Percentiles rank a stretch among this genome's conserved stretches.
Evolutionary conservation across 2,888 invertebrate genomes (phyloP).

Genomic region (Thalpophila matura): DNA sequence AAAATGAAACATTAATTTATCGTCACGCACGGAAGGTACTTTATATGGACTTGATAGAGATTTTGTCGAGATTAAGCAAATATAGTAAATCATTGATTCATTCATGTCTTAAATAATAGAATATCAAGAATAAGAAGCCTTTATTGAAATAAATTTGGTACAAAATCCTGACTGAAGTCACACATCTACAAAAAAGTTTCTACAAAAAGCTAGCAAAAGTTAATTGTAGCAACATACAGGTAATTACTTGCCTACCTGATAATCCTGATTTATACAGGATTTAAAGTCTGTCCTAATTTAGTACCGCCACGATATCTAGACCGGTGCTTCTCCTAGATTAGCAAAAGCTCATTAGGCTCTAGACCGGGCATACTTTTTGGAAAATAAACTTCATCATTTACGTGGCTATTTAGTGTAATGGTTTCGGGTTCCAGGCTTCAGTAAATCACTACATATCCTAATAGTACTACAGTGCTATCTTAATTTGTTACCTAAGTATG

Average conservation of each 20-base stretch:
- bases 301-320: slow-evolving; percentile 57
- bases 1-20: no score
- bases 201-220: background rate
- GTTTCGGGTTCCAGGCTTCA: no score
- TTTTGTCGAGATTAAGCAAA: no score
- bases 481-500: no score
- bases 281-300: slow-evolving; percentile 59
- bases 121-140: no score
- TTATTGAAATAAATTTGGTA: background rate
- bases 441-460: no score
- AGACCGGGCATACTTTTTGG: slow-evolving; percentile 21
- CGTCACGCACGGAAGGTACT: no score
- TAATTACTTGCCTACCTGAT: slow-evolving; percentile 52
- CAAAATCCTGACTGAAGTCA: no score
- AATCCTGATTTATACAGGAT: slow-evolving; percentile 68
- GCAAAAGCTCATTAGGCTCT: slow-evolving; percentile 60
- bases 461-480: no score
- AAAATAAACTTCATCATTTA: slow-evolving; percentile 25
- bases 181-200: background rate
- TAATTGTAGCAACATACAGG: slow-evolving; percentile 17
- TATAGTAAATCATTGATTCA: no score
- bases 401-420: slow-evolving; percentile 11
- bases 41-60: no score
- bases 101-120: no score
- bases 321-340: slow-evolving; percentile 63